Evolutionary conservation across 2,888 invertebrate species (phyloP), one percentile per base, ranked within the genome.

Genomic region (Sinohyriopsis cumingii): DNA sequence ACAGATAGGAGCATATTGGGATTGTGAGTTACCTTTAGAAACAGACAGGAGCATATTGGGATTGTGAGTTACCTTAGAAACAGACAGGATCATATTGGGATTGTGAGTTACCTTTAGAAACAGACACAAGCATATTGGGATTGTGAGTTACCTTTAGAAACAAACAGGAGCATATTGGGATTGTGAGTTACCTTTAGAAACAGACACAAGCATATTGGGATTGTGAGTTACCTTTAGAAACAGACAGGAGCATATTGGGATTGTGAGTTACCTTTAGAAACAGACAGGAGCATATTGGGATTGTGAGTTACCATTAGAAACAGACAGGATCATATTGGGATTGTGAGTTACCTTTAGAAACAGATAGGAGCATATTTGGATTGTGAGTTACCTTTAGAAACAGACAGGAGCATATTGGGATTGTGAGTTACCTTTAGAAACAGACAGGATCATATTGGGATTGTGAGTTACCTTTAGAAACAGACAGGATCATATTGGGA

Each of bases 1-100:
- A 96, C 96, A 0, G 96, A 96, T 0, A 98, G 91, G 0, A 99
- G 91, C 67, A 99, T 91, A 89, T 96, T 96, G n/a, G n/a, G 22
- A 45, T 15, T 12, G 45, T 45, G 45, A 45, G 45, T 45, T 77
- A 90, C 97, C 91, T 90, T 98, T 98, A 73, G 98, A 97, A 0
- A 96, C 96, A 0, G 96, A 96, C 0, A 98, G 91, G 0, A 99
- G 91, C 67, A 99, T 91, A 89, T 96, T 96, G n/a, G n/a, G 22
- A 45, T 15, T 12, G 45, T 45, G 45, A 45, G 45, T 45, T 77
- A 90, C 97, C 91, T 90, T 98, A 73, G 98, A 97, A 0, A 96
- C 96, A 0, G 96, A 96, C 0, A 98, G 91, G 0, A 99, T 91
- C 67, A 99, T 91, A 89, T 96, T 96, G n/a, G n/a, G 22, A 45